Conservation (phyloP, 2,113 vertebrate species). For the Sapayoa aenigma region DNA sequence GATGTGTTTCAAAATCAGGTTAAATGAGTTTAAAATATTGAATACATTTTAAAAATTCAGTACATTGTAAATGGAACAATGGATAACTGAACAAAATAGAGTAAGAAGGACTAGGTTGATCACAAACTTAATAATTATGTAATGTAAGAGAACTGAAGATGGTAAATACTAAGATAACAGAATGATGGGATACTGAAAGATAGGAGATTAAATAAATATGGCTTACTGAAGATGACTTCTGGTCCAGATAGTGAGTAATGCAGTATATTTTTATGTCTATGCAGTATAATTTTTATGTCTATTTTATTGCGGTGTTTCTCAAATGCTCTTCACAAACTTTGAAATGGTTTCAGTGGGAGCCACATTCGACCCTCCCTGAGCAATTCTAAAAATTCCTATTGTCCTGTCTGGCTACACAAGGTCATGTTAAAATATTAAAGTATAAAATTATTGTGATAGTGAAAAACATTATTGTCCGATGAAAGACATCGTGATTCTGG, state of each 20-base stretch:
- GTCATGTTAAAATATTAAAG: background rate
- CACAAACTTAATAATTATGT: background rate
- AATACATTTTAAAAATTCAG: rapidly evolving
- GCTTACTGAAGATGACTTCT: background rate
- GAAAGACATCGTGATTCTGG: background rate
- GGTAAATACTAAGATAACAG: background rate
- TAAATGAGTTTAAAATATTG: background rate
- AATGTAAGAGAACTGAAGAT: background rate
- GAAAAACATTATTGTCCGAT: background rate
- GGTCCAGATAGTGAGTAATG: background rate
- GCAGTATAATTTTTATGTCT: background rate
- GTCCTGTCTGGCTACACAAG: background rate
- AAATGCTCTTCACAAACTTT: background rate
- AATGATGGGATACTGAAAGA: background rate
- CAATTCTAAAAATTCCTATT: background rate
- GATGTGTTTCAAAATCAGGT: background rate
- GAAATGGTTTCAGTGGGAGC: background rate
- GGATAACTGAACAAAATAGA: background rate
- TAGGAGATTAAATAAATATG: background rate
- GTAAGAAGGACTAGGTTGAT: background rate
- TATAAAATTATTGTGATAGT: background rate
- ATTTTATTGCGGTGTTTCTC: background rate
- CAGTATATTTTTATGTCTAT: background rate
- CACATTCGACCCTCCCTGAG: background rate
- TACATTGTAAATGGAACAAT: background rate